phyloP scores from a whole-genome alignment of 37 sponge, comb jelly and placozoan genomes.

The Dysidea cf. avara region DNA sequence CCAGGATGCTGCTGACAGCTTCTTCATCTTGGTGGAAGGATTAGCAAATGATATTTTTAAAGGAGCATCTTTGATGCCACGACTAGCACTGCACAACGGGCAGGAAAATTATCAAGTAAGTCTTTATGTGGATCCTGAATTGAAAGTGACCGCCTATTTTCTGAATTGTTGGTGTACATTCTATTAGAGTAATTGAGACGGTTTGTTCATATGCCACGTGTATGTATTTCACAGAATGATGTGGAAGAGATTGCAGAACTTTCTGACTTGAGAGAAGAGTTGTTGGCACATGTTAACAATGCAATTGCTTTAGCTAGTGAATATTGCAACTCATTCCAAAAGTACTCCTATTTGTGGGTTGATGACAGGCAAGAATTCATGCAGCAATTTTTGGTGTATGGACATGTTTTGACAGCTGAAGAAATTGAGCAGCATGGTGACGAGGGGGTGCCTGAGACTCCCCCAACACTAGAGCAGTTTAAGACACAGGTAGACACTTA shows the following conservation, averaged over 20 bases:
- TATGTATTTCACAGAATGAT: conserved; percentile 41
- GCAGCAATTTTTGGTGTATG: conserved; percentile 92
- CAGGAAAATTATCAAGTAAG: conserved; percentile 73
- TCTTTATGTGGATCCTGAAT: neutral
- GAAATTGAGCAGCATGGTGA: conserved; percentile 97
- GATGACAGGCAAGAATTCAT: conserved; percentile 96
- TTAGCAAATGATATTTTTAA: conserved; percentile 83
- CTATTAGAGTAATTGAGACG: too few species aligned
- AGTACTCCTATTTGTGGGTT: conserved; percentile 94
- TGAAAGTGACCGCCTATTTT: too few species aligned
- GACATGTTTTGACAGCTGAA: conserved; percentile 92
- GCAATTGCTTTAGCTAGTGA: conserved; percentile 61
- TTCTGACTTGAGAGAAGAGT: conserved; percentile 83
- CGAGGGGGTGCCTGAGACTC: conserved; percentile 86
- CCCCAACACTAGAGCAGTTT: conserved; percentile 90
- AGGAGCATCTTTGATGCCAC: conserved; percentile 78
- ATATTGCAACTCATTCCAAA: conserved; percentile 82
- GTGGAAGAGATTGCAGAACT: conserved; percentile 95
- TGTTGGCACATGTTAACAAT: conserved; percentile 37
- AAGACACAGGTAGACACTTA: conserved; percentile 96
- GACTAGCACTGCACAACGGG: conserved; percentile 75
- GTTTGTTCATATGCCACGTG: too few species aligned
- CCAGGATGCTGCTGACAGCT: conserved; percentile 73
- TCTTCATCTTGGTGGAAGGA: conserved; percentile 83
- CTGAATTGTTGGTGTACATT: too few species aligned